Evolutionary conservation across 1,140 invertebrate genomes (phyloP).

Genomic region (Drosophila tropicalis): DNA sequence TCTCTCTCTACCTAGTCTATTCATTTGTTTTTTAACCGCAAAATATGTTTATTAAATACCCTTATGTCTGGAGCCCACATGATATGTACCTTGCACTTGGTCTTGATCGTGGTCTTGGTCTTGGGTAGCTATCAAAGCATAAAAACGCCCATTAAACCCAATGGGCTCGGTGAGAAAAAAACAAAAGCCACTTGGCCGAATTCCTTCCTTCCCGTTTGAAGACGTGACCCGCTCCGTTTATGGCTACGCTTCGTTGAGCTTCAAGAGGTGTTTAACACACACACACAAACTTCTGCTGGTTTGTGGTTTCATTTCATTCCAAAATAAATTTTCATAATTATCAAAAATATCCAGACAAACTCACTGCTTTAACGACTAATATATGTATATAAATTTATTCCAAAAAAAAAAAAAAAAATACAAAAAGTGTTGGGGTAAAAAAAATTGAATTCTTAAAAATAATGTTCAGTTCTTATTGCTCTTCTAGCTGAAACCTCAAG

Average conservation of each 20-base stretch:
- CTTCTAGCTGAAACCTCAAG: conserved; percentile 65
- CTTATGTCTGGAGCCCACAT: conserved; percentile 6
- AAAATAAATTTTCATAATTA: conserved; percentile 13
- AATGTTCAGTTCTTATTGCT: conserved; percentile 28
- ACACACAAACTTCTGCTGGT: conserved; percentile 51
- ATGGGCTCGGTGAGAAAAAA: conserved; percentile 54
- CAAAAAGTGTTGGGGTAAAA: conserved; percentile 33
- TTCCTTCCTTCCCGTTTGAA: neutral
- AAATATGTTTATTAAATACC: conserved; percentile 7
- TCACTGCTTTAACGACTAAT: conserved; percentile 3
- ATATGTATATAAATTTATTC: conserved; percentile 1
- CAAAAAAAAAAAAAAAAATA: conserved; percentile 18
- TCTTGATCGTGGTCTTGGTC: neutral
- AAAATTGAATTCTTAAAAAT: neutral
- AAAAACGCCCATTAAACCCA: conserved; percentile 71
- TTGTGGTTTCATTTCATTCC: conserved; percentile 41
- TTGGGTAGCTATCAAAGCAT: conserved; percentile 63
- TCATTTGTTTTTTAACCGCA: neutral
- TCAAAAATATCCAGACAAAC: neutral
- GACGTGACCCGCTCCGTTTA: conserved; percentile 18
- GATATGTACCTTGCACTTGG: conserved; percentile 3
- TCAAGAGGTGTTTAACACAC: conserved; percentile 51
- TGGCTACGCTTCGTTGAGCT: conserved; percentile 53
- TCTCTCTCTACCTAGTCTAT: neutral
- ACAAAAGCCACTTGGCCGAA: conserved; percentile 15